Evolutionary conservation across 1,140 invertebrate species (phyloP).

Genomic region (Helicoverpa zea): DNA sequence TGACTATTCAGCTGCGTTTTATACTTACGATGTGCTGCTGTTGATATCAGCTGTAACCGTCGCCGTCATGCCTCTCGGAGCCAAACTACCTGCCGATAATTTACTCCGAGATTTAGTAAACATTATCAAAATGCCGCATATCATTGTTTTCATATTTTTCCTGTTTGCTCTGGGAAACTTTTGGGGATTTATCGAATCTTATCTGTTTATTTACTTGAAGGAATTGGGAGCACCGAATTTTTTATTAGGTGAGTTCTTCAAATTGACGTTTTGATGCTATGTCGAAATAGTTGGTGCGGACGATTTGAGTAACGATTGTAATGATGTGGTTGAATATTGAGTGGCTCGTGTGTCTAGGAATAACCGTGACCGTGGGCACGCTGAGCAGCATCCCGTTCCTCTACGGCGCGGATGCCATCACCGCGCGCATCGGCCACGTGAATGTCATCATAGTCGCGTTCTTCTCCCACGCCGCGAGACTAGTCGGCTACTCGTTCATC

Average conservation of each 20-base stretch:
- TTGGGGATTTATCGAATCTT: slow-evolving; percentile 95
- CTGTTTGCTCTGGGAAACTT: slow-evolving; percentile 92
- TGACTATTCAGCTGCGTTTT: slow-evolving; percentile 93
- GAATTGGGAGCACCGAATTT: slow-evolving; percentile 93
- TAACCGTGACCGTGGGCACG: slow-evolving; percentile 94
- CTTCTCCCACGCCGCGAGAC: slow-evolving; percentile 92
- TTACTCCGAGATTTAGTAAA: slow-evolving; percentile 90
- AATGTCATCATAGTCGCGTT: slow-evolving; percentile 94
- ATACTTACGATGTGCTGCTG: slow-evolving; percentile 91
- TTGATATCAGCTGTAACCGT: slow-evolving; percentile 90
- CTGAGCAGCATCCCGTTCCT: slow-evolving; percentile 93
- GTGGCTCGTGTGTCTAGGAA: slow-evolving; percentile 84
- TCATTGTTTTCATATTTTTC: slow-evolving; percentile 92
- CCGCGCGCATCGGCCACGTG: slow-evolving; percentile 93
- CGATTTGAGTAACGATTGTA: slow-evolving; percentile 51
- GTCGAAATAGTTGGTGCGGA: slow-evolving; percentile 37
- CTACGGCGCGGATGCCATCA: slow-evolving; percentile 93
- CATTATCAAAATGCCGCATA: slow-evolving; percentile 91
- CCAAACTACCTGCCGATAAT: slow-evolving; percentile 91
- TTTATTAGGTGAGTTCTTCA: slow-evolving; percentile 89
- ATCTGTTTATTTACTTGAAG: slow-evolving; percentile 94
- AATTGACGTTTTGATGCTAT: slow-evolving; percentile 27
- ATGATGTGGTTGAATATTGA: slow-evolving; percentile 56
- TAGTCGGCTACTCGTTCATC: slow-evolving; percentile 94
- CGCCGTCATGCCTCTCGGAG: slow-evolving; percentile 90